phyloP scores from a whole-genome alignment of 1,140 invertebrate species.

The Cydia amplana region DNA sequence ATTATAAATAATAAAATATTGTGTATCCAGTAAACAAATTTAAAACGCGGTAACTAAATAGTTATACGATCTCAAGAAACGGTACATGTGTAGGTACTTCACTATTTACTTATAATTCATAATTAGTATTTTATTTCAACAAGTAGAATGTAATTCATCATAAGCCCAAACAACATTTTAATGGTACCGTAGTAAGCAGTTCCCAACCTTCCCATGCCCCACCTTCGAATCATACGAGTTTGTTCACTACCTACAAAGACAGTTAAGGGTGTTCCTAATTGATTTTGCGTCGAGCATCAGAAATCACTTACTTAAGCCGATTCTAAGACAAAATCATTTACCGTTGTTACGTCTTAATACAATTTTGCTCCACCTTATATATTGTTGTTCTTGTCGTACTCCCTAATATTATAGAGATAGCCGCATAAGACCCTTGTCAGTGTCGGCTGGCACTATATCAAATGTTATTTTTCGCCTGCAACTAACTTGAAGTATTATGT shows the following conservation, averaged over 20 bases:
- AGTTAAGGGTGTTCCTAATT: background rate
- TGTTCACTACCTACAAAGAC: background rate
- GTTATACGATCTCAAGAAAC: too few relatives aligned
- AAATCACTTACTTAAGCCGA: conserved; percentile 19
- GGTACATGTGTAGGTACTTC: too few relatives aligned
- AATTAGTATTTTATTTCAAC: too few relatives aligned
- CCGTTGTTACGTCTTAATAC: conserved; percentile 16
- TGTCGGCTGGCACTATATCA: conserved; percentile 2
- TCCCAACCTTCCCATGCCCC: too few relatives aligned
- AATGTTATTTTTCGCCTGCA: conserved; percentile 10
- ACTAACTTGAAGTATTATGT: conserved; percentile 14
- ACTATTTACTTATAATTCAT: too few relatives aligned
- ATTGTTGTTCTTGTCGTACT: conserved; percentile 14
- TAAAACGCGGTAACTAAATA: too few relatives aligned
- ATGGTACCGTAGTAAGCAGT: too few relatives aligned
- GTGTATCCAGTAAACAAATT: too few relatives aligned
- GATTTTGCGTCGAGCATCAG: background rate
- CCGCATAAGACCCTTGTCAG: background rate
- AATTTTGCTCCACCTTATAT: background rate
- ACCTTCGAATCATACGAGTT: background rate
- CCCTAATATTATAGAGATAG: background rate
- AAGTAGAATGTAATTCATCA: too few relatives aligned
- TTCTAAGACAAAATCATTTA: conserved; percentile 8
- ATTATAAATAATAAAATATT: too few relatives aligned
- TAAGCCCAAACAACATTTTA: too few relatives aligned